These are phyloP conservation scores for Eptesicus fuscus DNA, from an alignment of 2,113 vertebrate species.

Conservation along the genomic window DNA sequence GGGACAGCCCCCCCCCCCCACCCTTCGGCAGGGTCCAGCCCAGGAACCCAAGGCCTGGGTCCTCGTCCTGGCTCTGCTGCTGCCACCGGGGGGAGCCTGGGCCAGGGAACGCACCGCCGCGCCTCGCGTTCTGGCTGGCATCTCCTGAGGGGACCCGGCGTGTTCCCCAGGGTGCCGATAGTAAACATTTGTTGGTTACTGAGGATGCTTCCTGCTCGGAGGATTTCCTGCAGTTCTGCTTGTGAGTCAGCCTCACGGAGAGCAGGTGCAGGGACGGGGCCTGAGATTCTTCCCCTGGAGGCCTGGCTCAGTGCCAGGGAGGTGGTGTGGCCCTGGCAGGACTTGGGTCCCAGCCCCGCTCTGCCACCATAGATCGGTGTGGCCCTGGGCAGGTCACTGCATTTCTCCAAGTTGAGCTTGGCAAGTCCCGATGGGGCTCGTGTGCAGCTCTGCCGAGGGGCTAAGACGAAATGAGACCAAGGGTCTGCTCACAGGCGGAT, in stretches of 20 bases:
- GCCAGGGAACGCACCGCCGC: neutral
- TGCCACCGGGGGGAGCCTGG: rapidly evolving
- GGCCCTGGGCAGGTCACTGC: neutral
- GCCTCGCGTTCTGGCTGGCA: neutral
- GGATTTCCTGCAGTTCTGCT: neutral
- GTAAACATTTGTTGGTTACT: neutral
- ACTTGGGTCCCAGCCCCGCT: neutral
- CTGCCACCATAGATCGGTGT: neutral
- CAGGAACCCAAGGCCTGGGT: neutral
- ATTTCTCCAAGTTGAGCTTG: neutral
- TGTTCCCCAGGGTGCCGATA: neutral
- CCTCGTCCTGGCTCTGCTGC: neutral
- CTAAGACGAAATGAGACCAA: neutral
- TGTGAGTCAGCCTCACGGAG: neutral
- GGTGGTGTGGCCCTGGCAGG: neutral
- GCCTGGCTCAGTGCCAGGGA: neutral
- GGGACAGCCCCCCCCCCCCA: neutral
- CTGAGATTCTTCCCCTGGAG: neutral
- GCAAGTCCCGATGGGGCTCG: neutral
- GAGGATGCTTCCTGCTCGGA: slow-evolving; percentile 2
- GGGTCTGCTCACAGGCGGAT: neutral
- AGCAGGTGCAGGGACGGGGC: neutral
- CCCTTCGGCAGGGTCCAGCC: no score
- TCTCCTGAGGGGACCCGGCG: neutral
- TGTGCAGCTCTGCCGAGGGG: neutral